phyloP scores from a whole-genome alignment of 2,797 vertebrate species.

The Melanotaenia boesemani region DNA sequence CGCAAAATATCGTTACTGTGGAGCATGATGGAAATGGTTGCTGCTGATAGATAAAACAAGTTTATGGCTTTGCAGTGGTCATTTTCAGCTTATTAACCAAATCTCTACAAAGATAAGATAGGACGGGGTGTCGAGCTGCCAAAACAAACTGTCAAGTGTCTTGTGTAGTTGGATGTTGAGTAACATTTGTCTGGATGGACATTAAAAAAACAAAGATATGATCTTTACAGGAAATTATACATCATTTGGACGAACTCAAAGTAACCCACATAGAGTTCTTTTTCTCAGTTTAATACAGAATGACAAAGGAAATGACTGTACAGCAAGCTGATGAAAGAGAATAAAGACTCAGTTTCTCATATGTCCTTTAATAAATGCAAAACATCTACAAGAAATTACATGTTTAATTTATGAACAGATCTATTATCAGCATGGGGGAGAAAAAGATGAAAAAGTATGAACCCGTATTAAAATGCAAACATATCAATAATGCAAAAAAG shows the following conservation, averaged over 20 bases:
- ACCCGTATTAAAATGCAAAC: background rate
- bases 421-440: background rate
- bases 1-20: slow-evolving; percentile 1
- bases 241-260: background rate
- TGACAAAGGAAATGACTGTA: background rate
- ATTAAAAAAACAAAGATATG: background rate
- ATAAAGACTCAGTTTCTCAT: background rate
- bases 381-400: background rate
- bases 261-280: background rate
- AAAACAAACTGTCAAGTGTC: background rate
- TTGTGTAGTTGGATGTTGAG: slow-evolving; percentile 3
- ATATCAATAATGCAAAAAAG: background rate
- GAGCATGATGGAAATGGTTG: background rate
- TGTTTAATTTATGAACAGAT: background rate
- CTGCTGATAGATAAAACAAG: background rate
- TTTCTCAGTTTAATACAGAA: slow-evolving; percentile 4
- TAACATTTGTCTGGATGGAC: background rate
- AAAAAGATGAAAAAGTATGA: background rate
- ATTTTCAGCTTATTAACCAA: background rate
- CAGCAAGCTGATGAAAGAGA: background rate
- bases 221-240: background rate
- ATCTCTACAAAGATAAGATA: background rate
- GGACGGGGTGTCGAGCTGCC: too few species aligned
- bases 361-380: background rate
- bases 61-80: background rate